These are phyloP conservation scores for Ochropleura plecta DNA, from an alignment of 2,888 invertebrate genomes.

Conservation along the genomic window DNA sequence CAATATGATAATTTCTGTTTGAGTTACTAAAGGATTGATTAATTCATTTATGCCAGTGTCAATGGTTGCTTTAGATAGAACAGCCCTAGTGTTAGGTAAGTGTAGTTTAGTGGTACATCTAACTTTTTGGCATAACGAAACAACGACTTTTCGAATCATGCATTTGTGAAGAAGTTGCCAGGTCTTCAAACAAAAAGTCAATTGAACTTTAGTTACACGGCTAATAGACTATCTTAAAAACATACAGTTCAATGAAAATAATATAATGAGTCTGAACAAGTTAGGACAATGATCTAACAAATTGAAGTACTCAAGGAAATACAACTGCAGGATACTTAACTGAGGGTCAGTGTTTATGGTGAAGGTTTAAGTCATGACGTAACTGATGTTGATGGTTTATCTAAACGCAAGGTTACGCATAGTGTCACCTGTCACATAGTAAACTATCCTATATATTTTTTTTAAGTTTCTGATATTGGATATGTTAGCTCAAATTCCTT, in stretches of 20 bases:
- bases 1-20: conserved; percentile 17
- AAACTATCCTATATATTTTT: neutral
- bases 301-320: conserved; percentile 31
- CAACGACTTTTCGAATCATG: no score
- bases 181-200: conserved; percentile 21
- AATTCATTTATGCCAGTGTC: conserved; percentile 1
- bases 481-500: neutral
- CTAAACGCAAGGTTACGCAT: conserved; percentile 36
- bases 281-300: conserved; percentile 2
- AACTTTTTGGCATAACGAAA: no score
- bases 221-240: neutral
- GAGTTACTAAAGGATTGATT: neutral
- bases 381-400: conserved; percentile 27
- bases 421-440: conserved; percentile 24
- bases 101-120: no score
- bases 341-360: conserved; percentile 29
- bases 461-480: neutral
- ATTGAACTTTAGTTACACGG: conserved; percentile 15
- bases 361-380: conserved; percentile 44
- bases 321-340: conserved; percentile 10
- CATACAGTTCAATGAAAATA: neutral
- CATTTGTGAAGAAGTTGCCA: no score
- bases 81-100: neutral
- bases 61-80: conserved; percentile 15
- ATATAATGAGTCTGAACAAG: conserved; percentile 2